Percentiles rank a stretch among this genome's conserved stretches.
These are phyloP conservation scores for Bactericera cockerelli DNA, from an alignment of 1,140 invertebrate genomes.

Conservation along the genomic window DNA sequence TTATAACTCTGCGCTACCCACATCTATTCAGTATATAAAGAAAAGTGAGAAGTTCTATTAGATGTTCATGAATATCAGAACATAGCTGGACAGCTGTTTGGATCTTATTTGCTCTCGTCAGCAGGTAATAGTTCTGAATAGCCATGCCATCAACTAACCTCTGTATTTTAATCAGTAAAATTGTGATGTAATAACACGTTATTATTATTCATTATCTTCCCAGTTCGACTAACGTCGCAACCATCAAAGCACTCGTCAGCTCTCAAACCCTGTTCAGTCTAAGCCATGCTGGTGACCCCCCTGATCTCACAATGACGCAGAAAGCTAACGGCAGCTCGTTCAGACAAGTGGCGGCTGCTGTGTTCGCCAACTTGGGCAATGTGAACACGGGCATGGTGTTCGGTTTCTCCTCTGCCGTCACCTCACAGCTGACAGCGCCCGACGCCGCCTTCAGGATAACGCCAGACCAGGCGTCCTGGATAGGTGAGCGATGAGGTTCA, in stretches of 20 bases:
- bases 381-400: slow-evolving; percentile 54
- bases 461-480: slow-evolving; percentile 48
- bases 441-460: slow-evolving; percentile 40
- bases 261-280: slow-evolving; percentile 6
- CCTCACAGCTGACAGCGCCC: slow-evolving; percentile 41
- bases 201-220: too few relatives aligned
- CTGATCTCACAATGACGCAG: slow-evolving; percentile 6
- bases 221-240: background rate
- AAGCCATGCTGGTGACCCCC: background rate
- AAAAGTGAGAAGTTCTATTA: too few relatives aligned
- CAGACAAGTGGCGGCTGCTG: slow-evolving; percentile 40
- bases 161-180: too few relatives aligned
- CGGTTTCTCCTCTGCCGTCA: slow-evolving; percentile 52
- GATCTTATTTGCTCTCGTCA: too few relatives aligned
- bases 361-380: slow-evolving; percentile 48
- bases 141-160: too few relatives aligned
- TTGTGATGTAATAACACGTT: too few relatives aligned
- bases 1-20: too few relatives aligned
- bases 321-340: background rate
- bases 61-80: too few relatives aligned
- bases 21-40: too few relatives aligned
- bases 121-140: too few relatives aligned
- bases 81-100: too few relatives aligned
- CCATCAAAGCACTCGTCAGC: background rate
- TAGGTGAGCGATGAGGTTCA: slow-evolving; percentile 41